These are phyloP conservation scores for Altica lythri DNA, from an alignment of 2,888 invertebrate genomes.

Conservation along the genomic window DNA sequence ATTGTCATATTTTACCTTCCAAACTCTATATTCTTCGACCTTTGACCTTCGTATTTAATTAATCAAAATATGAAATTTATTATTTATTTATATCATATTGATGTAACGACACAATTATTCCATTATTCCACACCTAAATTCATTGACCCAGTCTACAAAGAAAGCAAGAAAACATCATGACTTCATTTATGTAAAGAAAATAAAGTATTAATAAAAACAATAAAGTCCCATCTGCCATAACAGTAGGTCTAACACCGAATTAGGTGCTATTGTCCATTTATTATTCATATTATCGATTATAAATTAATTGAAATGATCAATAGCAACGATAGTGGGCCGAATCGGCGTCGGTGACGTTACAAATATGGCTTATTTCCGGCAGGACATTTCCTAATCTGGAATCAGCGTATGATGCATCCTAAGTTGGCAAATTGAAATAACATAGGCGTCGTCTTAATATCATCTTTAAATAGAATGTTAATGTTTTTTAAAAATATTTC, in stretches of 20 bases:
- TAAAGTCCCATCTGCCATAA: conserved; percentile 15
- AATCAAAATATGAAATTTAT: too few relatives aligned
- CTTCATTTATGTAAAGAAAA: not conserved
- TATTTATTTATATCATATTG: too few relatives aligned
- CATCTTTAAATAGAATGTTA: not conserved
- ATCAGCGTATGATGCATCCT: conserved; percentile 36
- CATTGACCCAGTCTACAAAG: too few relatives aligned
- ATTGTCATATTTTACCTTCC: too few relatives aligned
- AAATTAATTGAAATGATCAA: conserved; percentile 29
- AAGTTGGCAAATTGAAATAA: conserved; percentile 16
- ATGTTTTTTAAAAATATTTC: not conserved
- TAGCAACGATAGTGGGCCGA: conserved; percentile 18
- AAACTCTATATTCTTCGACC: too few relatives aligned
- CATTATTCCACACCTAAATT: too few relatives aligned
- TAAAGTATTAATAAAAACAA: conserved; percentile 4
- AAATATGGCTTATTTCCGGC: conserved; percentile 43
- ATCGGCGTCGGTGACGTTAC: conserved; percentile 14
- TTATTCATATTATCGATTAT: conserved; percentile 14
- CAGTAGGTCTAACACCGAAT: not conserved
- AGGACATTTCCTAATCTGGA: conserved; percentile 43
- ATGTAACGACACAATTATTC: too few relatives aligned
- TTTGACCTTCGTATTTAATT: too few relatives aligned
- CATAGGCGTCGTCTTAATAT: not conserved
- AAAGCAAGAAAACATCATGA: not conserved
- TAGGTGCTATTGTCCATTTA: conserved; percentile 8